phyloP scores from a whole-genome alignment of 2,888 invertebrate genomes.

The Yponomeuta evonymella region DNA sequence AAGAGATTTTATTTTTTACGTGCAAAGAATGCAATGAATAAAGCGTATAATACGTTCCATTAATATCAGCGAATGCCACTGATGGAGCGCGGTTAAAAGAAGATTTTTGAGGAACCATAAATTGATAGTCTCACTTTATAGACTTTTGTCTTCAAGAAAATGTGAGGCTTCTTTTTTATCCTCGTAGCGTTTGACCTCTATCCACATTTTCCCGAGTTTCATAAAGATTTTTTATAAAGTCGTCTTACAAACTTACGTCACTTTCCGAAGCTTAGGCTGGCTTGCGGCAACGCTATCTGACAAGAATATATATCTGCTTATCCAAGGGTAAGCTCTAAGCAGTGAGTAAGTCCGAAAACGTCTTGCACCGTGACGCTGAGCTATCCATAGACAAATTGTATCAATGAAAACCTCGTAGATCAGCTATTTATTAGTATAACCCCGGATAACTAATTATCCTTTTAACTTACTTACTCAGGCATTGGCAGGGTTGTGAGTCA shows the following conservation, averaged over 20 bases:
- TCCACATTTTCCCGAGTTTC: neutral
- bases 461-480: too few relatives aligned
- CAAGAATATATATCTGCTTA: too few relatives aligned
- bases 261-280: neutral
- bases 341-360: too few relatives aligned
- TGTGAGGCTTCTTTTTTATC: constrained; percentile 14
- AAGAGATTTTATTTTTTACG: constrained; percentile 43
- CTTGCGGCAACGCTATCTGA: neutral
- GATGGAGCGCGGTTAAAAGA: constrained; percentile 19
- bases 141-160: constrained; percentile 9
- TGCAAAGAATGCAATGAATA: constrained; percentile 48
- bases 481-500: too few relatives aligned
- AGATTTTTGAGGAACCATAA: constrained; percentile 33
- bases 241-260: neutral
- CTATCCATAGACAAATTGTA: too few relatives aligned
- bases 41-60: constrained; percentile 42
- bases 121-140: constrained; percentile 35
- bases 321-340: too few relatives aligned
- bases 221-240: neutral
- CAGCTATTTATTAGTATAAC: too few relatives aligned
- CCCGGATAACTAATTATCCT: too few relatives aligned
- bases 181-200: neutral
- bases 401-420: too few relatives aligned
- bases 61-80: constrained; percentile 38
- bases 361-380: too few relatives aligned